Evolutionary conservation across 2,888 invertebrate species (phyloP).

Genomic region (Dasysyrphus albostriatus): DNA sequence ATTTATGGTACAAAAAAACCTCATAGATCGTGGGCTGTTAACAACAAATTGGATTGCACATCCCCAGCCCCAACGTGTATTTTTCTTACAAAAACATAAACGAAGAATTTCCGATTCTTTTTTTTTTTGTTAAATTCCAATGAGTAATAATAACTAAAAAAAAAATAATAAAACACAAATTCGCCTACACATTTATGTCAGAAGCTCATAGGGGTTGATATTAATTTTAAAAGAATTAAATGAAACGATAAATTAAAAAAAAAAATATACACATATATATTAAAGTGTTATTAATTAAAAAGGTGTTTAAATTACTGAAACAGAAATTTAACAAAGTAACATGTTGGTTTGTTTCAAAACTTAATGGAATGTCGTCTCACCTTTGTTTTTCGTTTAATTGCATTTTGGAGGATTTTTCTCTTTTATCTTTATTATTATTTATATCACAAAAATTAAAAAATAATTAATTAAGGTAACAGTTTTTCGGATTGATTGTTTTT

Average conservation of each 20-base stretch:
- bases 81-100: neutral
- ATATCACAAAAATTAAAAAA: conserved; percentile 22
- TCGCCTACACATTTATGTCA: conserved; percentile 28
- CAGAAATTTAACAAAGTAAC: neutral
- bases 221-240: neutral
- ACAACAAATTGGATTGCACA: conserved; percentile 11
- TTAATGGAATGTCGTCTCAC: conserved; percentile 43
- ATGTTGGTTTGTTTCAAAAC: neutral
- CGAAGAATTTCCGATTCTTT: conserved; percentile 4
- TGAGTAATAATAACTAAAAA: conserved; percentile 9
- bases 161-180: conserved; percentile 5
- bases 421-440: conserved; percentile 5
- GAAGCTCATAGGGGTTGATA: neutral
- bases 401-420: conserved; percentile 40
- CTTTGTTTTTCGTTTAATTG: conserved; percentile 64
- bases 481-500: neutral
- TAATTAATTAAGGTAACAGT: neutral
- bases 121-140: conserved; percentile 9
- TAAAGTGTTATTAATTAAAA: neutral
- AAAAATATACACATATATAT: neutral
- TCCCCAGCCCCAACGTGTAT: neutral
- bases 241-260: neutral
- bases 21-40: neutral
- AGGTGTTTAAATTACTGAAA: neutral
- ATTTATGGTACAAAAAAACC: neutral